Base-by-base conservation (phyloP, 2,113 vertebrate genomes). In the Dromiciops gliroides region DNA sequence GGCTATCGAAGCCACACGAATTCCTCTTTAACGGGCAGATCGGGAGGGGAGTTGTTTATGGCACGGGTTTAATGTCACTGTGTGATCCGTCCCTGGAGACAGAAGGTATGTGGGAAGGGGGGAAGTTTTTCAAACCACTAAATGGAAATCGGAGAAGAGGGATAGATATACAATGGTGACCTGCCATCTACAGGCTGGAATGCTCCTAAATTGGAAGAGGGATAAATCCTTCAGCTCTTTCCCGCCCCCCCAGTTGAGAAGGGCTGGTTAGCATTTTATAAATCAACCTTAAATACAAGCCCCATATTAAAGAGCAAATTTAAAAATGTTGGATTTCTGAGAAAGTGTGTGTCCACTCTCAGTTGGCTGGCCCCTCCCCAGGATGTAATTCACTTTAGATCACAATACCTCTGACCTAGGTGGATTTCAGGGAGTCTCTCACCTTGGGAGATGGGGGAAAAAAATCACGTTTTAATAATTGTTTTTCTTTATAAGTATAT, bases 171-270 rank as follows among this genome's bases (percentile, higher is more conserved):
- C 96, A 97, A 92, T 83, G 92, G 98, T 97, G 44, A 96, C 93
- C 94, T 94, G 98, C 98, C 98, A 98, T 97, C 98, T 98, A 96
- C 98, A 98, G 98, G 98, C 97, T 97, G 98, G 97, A 98, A 98
- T 98, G 98, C n/a, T 90, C 90, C 67, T 48, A 51, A 95, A 67
- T 67, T 96, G 93, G 95, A 28, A 50, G 44, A 95, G 48, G 96
- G 95, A 95, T 95, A 96, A 92, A 92, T 93, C 48, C 47, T 94
- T 94, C 16, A 23, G 83, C 51, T n/a, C 24, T 44, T 28, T 94
- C 60, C 4, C 67, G 16, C 7, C 31, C 67, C n/a, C 37, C 94
- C 93, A 94, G 48, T 48, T 89, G 95, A 50, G 89, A 96, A 90
- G 90, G 0, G 11, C 23, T 48, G 56, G 0, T 91, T 94, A 94